phyloP scores from a whole-genome alignment of 2,888 invertebrate genomes.

The Ectropis crepuscularia region DNA sequence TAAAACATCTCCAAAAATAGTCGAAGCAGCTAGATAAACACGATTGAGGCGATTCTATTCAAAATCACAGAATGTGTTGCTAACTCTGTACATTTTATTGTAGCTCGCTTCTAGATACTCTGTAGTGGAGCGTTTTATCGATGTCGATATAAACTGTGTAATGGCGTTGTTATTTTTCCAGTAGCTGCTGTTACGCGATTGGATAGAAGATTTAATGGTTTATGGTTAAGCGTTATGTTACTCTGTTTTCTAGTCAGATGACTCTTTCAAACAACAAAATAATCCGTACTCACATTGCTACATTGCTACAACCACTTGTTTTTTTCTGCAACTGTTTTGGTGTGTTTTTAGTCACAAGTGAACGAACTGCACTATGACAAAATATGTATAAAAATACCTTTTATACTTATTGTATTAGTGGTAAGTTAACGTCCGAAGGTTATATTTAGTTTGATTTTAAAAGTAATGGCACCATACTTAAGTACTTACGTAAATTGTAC shows the following conservation, averaged over 20 bases:
- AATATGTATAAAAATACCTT: no score
- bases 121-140: constrained; percentile 69
- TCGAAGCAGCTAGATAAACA: neutral
- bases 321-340: neutral
- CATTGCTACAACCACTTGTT: no score
- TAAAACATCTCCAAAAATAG: neutral
- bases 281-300: neutral
- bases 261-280: constrained; percentile 5
- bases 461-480: no score
- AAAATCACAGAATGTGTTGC: constrained; percentile 40
- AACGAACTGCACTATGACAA: no score
- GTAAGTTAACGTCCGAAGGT: no score
- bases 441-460: no score
- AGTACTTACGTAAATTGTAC: no score
- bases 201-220: constrained; percentile 60
- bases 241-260: constrained; percentile 49
- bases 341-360: no score
- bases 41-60: neutral
- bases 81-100: constrained; percentile 84
- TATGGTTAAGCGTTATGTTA: constrained; percentile 56
- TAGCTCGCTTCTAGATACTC: constrained; percentile 79
- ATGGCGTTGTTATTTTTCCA: constrained; percentile 67
- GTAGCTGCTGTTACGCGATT: constrained; percentile 55
- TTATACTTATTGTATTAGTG: no score
- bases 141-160: constrained; percentile 74